phyloP scores from a whole-genome alignment of 1,140 invertebrate species.

The Rhyacophila brunnea region DNA sequence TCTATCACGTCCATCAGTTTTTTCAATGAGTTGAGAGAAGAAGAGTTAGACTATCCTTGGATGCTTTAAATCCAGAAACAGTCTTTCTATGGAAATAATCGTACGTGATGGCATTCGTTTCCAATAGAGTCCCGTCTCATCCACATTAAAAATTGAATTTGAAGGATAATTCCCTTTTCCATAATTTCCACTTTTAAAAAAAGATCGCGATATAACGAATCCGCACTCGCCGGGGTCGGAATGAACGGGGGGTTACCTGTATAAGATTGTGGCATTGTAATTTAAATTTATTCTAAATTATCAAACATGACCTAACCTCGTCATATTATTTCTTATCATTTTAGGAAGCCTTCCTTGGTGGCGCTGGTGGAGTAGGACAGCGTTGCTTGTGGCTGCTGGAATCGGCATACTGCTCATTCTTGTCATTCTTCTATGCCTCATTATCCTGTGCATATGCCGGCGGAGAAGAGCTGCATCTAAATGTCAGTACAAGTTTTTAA shows the following conservation, averaged over 20 bases:
- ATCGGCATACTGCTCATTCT: constrained; percentile 60
- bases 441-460: constrained; percentile 79
- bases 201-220: too few species aligned
- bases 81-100: too few species aligned
- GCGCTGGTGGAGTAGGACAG: constrained; percentile 30
- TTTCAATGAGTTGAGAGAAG: too few species aligned
- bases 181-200: too few species aligned
- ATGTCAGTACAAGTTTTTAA: constrained; percentile 68
- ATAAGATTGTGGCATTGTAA: neutral
- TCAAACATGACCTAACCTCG: neutral
- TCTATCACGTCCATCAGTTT: too few species aligned
- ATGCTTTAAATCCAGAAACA: too few species aligned
- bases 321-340: neutral
- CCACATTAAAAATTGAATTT: too few species aligned
- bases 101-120: too few species aligned
- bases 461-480: constrained; percentile 73
- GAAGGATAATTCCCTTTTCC: too few species aligned
- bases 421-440: constrained; percentile 77
- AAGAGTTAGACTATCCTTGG: too few species aligned
- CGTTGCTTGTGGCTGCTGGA: constrained; percentile 22
- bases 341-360: constrained; percentile 31
- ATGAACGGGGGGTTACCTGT: neutral
- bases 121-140: too few species aligned
- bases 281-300: neutral
- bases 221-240: too few species aligned